Conservation (phyloP, 2,797 vertebrate species). For the Hafferia zeledoni region DNA sequence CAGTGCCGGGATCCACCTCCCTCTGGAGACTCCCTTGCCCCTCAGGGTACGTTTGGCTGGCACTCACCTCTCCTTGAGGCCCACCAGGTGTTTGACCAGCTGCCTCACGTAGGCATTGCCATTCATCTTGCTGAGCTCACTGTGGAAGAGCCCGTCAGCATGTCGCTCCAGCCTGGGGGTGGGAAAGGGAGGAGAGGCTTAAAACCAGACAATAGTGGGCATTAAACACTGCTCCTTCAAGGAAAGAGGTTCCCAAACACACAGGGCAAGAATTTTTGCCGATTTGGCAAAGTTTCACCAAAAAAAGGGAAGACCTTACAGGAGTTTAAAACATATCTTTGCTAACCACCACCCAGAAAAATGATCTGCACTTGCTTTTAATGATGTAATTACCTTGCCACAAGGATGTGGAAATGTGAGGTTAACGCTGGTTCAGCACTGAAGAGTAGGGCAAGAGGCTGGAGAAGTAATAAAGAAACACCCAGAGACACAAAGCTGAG, state of each 20-base stretch:
- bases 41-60: neutral
- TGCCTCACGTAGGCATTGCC: constrained; percentile 58
- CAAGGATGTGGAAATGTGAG: neutral
- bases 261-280: neutral
- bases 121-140: constrained; percentile 75
- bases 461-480: neutral
- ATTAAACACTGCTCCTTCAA: neutral
- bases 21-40: fast-evolving
- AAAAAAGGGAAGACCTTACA: neutral
- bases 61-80: constrained; percentile 59
- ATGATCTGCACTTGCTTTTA: neutral
- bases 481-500: neutral
- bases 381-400: neutral
- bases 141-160: constrained; percentile 73
- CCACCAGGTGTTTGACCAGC: constrained; percentile 69
- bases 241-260: neutral
- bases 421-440: neutral
- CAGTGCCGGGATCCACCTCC: neutral
- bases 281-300: neutral
- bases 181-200: neutral
- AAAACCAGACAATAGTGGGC: fast-evolving
- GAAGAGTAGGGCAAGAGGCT: neutral
- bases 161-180: constrained; percentile 51
- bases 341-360: neutral
- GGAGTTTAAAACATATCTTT: neutral